These are phyloP conservation scores for Martes martes DNA, from an alignment of 2,113 vertebrate species.

Conservation along the genomic window DNA sequence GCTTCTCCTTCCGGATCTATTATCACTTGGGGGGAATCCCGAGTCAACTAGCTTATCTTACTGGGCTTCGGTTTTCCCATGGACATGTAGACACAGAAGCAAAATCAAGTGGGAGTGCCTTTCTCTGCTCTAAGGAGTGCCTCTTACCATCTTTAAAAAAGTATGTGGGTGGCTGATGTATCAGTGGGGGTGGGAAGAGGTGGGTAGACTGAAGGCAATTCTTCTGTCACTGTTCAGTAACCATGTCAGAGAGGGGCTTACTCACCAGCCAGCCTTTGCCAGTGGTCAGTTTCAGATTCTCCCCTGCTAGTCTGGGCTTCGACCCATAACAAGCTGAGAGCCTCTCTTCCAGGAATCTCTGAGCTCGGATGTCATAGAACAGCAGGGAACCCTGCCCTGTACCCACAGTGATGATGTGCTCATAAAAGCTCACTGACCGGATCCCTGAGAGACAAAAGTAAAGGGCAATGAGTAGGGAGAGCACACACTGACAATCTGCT, in stretches of 20 bases:
- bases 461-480: neutral
- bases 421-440: constrained; percentile 98
- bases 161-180: neutral
- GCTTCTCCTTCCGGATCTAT: neutral
- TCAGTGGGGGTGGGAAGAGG: neutral
- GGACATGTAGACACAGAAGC: neutral
- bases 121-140: neutral
- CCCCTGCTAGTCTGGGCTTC: constrained; percentile 87
- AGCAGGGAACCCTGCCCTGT: constrained; percentile 96
- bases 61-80: neutral
- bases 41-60: neutral
- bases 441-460: constrained; percentile 85
- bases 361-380: constrained; percentile 97
- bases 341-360: constrained; percentile 93
- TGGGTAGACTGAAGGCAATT: neutral
- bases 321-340: constrained; percentile 80
- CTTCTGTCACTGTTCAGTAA: neutral
- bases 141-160: neutral
- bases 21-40: neutral
- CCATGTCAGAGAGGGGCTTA: neutral
- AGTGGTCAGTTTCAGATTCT: constrained; percentile 93
- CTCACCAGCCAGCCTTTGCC: constrained; percentile 98
- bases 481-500: no score
- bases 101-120: neutral
- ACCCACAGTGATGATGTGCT: constrained; percentile 98